Evolutionary conservation across 1,140 invertebrate genomes (phyloP), one percentile per base, ranked within the genome.

Genomic region (Solenopsis fugax): DNA sequence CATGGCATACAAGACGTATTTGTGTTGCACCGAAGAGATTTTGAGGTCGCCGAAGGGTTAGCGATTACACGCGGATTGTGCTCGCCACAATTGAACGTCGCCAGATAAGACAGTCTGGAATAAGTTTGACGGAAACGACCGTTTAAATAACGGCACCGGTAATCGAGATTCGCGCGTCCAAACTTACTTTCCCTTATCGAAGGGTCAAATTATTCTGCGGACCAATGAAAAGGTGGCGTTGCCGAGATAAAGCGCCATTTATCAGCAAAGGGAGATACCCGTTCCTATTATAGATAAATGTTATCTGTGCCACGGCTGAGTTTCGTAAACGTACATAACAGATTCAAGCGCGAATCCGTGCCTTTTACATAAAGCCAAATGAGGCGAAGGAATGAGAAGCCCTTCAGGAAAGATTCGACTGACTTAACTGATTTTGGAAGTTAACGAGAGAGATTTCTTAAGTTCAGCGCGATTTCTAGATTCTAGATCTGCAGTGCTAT

Each of bases 211-310:
- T 87, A 87, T 78, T 67, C 58, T 10, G 18, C 34, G 76, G 67
- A 56, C 58, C 88, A 77, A 77, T 86, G 77, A 75, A 82, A 75
- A 72, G 16, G 13, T 29, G 24, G 64, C 12, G 69, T 87, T 58
- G 54, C 77, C 41, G 58, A 89, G 88, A 90, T 90, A 90, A 90
- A 64, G 41, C 50, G 67, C 62, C 76, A 86, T 86, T 89, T 89
- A 77, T 89, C 77, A 77, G 54, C 16, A 56, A 82, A 37, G 72
- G 65, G 52, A 29, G 58, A 65, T 18, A 58, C 67, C 54, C 45
- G 56, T 87, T 50, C 13, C 80, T 87, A 71, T 72, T 71, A 73
- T 64, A 87, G 85, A 90, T 89, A 89, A 90, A 90, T 65, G 84
- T 78, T 90, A 89, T 89, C 89, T 87, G 41, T 29, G 24, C 6